Percentiles rank a stretch among this genome's conserved stretches.
Evolutionary conservation across 2,113 vertebrate species (phyloP).

Genomic region (Mungos mungo): DNA sequence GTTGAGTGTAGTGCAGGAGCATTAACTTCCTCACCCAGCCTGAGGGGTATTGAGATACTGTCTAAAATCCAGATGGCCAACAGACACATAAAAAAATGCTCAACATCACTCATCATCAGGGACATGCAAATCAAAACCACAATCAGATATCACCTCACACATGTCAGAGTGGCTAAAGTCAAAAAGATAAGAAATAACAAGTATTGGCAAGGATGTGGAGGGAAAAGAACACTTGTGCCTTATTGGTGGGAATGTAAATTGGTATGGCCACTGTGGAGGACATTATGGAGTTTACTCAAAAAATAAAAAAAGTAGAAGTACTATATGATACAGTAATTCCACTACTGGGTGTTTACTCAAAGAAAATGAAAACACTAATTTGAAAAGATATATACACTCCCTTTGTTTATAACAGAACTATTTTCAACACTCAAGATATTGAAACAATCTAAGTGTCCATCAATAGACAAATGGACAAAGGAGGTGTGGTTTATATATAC

Average conservation of each 20-base stretch:
- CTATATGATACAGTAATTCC: not conserved
- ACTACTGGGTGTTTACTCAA: not conserved
- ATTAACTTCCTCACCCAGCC: not conserved
- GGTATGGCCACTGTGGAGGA: not conserved
- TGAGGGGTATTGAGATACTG: not conserved
- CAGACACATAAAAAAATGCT: not conserved
- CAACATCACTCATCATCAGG: not conserved
- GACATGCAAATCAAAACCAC: not conserved
- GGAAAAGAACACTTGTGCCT: not conserved
- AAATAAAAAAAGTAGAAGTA: not conserved
- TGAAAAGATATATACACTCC: not conserved
- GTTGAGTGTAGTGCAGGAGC: not conserved
- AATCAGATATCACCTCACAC: not conserved
- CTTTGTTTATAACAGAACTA: not conserved
- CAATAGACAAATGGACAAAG: not conserved
- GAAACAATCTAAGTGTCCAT: not conserved
- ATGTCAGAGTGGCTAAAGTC: not conserved
- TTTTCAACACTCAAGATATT: not conserved
- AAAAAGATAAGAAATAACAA: not conserved
- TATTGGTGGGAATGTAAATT: not conserved
- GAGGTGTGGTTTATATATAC: not conserved
- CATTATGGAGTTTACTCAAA: not conserved
- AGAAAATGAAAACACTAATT: not conserved
- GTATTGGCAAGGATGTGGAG: not conserved
- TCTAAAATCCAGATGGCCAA: not conserved